Base-by-base conservation (phyloP, 2,888 invertebrate genomes). In the Drosophila prolongata region DNA sequence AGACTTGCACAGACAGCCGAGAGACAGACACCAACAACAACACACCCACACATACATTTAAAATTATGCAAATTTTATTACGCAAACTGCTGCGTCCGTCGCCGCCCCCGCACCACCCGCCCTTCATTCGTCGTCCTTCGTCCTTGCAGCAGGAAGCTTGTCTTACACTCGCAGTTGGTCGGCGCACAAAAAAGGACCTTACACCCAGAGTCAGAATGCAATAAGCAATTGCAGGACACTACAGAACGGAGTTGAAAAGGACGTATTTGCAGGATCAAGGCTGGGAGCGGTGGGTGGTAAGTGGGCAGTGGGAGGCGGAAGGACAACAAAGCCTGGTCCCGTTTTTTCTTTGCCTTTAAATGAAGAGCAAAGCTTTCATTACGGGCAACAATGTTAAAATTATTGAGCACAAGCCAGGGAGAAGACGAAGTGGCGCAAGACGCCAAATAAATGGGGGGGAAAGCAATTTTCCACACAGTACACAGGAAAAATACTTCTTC, bases 41-140 rank as follows among this genome's bases (percentile, higher is more conserved):
- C 58, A 58, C 70, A 47, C 68, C 47, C 57, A 76, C 69, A 76
- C 60, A 77, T 69, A 85, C 82, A 88, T 79, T 89, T 87, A 76
- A 91, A 92, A 92, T 91, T 91, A 91, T 92, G 92, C 91, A 91
- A 92, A 92, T 92, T 92, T 90, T 88, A 90, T 90, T 91, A 91
- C 90, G 89, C 90, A 92, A 91, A 91, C 90, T 90, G 89, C 81
- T 89, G 87, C 89, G 83, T 80, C 73, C 84, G 70, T 78, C 67
- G 65, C 60, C 56, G 44, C 34, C 58, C 14, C 57, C 60, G n/a
- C n/a, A 30, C 13, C 44, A 9, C 61, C 3, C 43, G n/a, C 11
- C 24, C 19, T 4, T 10, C 5, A 19, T 35, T 27, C 40, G 19
- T 38, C 30, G 14, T 34, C 37, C 37, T 30, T 61, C 65, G 69